Evolutionary conservation across 35 echinoderm and acorn worm species (phyloP).

Genomic region (Ptychodera flava): DNA sequence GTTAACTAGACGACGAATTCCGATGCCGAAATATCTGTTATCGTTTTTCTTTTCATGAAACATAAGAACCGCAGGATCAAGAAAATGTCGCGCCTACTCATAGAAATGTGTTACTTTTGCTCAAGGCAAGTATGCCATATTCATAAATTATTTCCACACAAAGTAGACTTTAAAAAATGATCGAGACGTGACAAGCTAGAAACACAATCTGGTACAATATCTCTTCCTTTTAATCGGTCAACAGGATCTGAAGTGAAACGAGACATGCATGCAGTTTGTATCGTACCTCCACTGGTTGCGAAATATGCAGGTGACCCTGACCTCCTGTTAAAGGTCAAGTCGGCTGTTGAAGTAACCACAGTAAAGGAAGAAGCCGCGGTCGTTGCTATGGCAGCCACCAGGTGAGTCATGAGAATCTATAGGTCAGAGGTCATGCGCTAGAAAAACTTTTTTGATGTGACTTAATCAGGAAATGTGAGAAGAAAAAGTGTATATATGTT

Average conservation of each 20-base stretch:
- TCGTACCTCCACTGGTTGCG: constrained; percentile 32
- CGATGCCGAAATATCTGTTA: too few relatives aligned
- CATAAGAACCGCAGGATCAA: too few relatives aligned
- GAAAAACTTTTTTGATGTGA: not conserved
- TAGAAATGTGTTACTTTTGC: too few relatives aligned
- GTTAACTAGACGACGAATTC: too few relatives aligned
- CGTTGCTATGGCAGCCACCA: constrained; percentile 39
- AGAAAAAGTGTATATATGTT: not conserved
- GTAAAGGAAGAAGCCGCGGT: constrained; percentile 30
- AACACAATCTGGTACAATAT: too few relatives aligned
- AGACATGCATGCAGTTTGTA: constrained; percentile 46
- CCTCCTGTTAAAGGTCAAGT: constrained; percentile 44
- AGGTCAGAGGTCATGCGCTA: not conserved
- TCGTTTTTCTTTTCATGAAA: too few relatives aligned
- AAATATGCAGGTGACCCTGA: constrained; percentile 36
- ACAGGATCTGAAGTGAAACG: constrained; percentile 11
- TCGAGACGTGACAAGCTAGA: too few relatives aligned
- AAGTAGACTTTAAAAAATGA: too few relatives aligned
- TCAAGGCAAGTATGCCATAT: too few relatives aligned
- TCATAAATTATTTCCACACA: too few relatives aligned
- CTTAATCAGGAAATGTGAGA: not conserved
- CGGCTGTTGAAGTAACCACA: constrained; percentile 18
- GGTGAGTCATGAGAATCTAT: constrained; percentile 5
- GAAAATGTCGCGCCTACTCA: too few relatives aligned
- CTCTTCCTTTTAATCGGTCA: too few relatives aligned